phyloP scores from a whole-genome alignment of 2,888 invertebrate genomes.

The Hermaeophaga mercurialis region DNA sequence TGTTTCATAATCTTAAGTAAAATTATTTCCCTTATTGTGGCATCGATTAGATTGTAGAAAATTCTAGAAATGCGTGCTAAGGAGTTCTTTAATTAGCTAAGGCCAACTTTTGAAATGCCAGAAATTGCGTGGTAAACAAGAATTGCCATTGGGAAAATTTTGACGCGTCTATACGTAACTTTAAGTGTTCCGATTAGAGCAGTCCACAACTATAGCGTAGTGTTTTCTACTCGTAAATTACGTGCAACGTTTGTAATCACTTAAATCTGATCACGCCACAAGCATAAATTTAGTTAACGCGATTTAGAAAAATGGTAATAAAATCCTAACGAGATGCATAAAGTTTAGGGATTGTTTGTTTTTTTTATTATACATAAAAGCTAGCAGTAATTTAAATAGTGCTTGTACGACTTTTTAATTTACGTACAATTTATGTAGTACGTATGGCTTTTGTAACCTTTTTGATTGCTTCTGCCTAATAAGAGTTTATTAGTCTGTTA shows the following conservation, averaged over 20 bases:
- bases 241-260: constrained; percentile 21
- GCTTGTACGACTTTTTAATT: too few species aligned
- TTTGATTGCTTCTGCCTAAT: too few species aligned
- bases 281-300: constrained; percentile 21
- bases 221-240: constrained; percentile 2
- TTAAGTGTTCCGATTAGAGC: not conserved
- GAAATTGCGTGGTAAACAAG: constrained; percentile 3
- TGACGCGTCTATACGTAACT: constrained; percentile 2
- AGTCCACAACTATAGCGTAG: not conserved
- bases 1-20: too few species aligned
- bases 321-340: too few species aligned
- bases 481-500: too few species aligned
- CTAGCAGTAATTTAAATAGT: too few species aligned
- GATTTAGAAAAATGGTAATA: too few species aligned
- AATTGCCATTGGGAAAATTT: not conserved
- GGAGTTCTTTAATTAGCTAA: constrained; percentile 2
- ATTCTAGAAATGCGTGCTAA: constrained; percentile 10
- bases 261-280: constrained; percentile 18
- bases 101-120: not conserved
- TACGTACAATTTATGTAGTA: too few species aligned
- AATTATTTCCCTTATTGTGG: not conserved
- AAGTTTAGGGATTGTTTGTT: too few species aligned
- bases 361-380: too few species aligned
- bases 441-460: too few species aligned
- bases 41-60: not conserved